Evolutionary conservation across 2,113 vertebrate genomes (phyloP), one percentile per base, ranked within the genome.

Genomic region (Puma concolor): DNA sequence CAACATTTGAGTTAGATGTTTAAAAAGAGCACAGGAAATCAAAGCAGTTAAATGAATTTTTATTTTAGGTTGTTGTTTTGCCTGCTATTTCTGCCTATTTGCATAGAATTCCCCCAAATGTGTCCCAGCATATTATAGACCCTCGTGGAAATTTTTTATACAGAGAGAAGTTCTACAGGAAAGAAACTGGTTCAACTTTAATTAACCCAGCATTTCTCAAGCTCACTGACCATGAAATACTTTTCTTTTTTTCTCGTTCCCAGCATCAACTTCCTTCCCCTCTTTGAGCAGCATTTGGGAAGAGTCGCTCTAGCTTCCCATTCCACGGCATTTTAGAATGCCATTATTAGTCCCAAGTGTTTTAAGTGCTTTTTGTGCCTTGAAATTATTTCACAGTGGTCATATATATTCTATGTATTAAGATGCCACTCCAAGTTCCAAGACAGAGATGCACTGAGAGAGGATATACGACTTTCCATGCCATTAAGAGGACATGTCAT

Each of bases 11-110:
- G 88, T 89, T 91, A 87, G 71, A 81, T 74, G 48, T 84, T 96
- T 94, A 81, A 90, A 97, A 94, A 95, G 63, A 97, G 71, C 48
- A 44, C 10, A 71, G 41, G 12, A 94, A 93, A 97, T 91, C 88
- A 97, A 82, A 92, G 64, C 66, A 92, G 71, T 85, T 72, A 91
- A 79, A 90, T 44, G 23, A 77, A 74, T 95, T 95, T 72, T 96
- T 95, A 94, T 74, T 92, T 82, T 48, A 84, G 31, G 7, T 88
- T 60, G 60, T 87, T 87, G 10, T 84, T 92, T 84, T 76, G 44
- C 33, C 19, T n/a, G 36, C 38, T 94, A 3, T 66, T 86, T 91
- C 54, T 92, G 74, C 36, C 29, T 44, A 29, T 96, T 97, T 97
- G 23, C 69, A 79, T 0, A 79, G 52, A 91, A 21, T 84, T 84